Evolutionary conservation across 1,140 invertebrate species (phyloP), one percentile per base, ranked within the genome.

Genomic region (Pogonomyrmex californicus): DNA sequence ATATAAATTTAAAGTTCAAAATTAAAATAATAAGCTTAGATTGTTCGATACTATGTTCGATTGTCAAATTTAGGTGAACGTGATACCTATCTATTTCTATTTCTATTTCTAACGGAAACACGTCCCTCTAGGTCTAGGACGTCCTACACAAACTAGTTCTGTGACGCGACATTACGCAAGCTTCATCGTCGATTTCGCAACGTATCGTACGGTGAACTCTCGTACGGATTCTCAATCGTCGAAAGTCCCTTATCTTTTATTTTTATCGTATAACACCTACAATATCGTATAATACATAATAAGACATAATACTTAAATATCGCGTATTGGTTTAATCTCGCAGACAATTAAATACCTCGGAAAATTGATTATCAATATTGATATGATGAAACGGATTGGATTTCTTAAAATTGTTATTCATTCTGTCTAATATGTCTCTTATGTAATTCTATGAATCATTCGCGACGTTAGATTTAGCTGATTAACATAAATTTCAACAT

Each of bases 161-260:
- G 44, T 89, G 65, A 75, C 79, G 60, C 36, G 44, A 68, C 4
- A 33, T 90, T 90, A 79, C 88, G 86, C 68, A 90, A 90, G 73
- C 9, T 60, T 14, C 14, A 49, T 83, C 17, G 73, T 66, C 65
- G 62, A 23, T 89, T 87, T 87, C 58, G 62, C 66, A 87, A 89
- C 65, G 65, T 49, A 56, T 78, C 63, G 79, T 70, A 23, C 85
- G 49, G 36, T 75, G 66, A 87, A 56, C 44, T 76, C 47, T 70
- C 10, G 1, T 77, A 78, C 12, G 47, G 73, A 38, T 85, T 85
- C 71, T 76, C 9, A 51, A 44, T 76, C 47, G 17, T 65, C 9
- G 36, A 78, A 77, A 77, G 44, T 38, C 49, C 10, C 41, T 85
- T 77, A 75, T 85, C 60, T 77, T 4, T 71, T 30, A n/a, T 44